Conservation (phyloP, 1,140 invertebrate species). For the Mercenaria mercenaria region DNA sequence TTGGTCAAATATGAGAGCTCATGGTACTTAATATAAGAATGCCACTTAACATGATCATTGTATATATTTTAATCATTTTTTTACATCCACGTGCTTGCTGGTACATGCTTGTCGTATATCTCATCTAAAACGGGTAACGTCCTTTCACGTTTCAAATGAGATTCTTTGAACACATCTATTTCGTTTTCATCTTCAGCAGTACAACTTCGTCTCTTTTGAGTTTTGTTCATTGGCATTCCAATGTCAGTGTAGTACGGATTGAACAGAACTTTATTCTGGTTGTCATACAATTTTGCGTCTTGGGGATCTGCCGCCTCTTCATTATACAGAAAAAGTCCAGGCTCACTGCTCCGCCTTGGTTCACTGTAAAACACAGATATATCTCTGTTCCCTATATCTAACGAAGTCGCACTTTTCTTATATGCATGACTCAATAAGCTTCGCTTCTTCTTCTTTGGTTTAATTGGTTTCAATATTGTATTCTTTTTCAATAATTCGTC, state of each 20-base stretch:
- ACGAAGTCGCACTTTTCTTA: background rate
- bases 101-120: background rate
- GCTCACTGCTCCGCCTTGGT: background rate
- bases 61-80: too few relatives aligned
- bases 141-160: background rate
- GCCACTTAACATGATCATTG: too few relatives aligned
- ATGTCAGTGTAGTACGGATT: slow-evolving; percentile 1
- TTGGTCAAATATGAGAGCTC: too few relatives aligned
- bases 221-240: background rate
- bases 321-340: background rate
- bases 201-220: background rate
- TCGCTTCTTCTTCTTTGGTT: background rate
- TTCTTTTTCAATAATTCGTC: background rate
- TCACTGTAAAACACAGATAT: background rate
- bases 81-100: background rate
- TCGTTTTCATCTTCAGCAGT: background rate
- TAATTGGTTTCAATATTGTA: background rate
- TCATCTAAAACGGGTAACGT: background rate
- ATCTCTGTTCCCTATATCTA: background rate
- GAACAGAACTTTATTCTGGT: background rate
- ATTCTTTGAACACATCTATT: background rate
- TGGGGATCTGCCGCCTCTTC: background rate
- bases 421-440: background rate
- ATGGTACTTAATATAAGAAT: too few relatives aligned
- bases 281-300: background rate